Evolutionary conservation across 2,888 invertebrate species (phyloP).

Genomic region (Girardia tigrina): DNA sequence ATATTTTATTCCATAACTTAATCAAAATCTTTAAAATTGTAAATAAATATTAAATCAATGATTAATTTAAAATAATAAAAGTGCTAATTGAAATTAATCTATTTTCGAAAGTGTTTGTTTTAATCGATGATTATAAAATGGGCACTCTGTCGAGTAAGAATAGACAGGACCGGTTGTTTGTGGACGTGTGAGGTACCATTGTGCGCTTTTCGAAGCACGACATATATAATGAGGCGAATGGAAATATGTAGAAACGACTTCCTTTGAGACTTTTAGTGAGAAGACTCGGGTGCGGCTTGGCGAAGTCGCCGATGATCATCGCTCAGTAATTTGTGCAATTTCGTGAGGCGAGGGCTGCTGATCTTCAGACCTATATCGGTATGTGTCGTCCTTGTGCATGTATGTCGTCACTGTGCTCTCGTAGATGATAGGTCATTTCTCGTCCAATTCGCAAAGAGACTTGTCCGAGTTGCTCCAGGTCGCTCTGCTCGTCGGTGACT

Average conservation of each 20-base stretch:
- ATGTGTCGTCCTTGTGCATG: slow-evolving; percentile 42
- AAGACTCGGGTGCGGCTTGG: slow-evolving; percentile 70
- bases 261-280: slow-evolving; percentile 65
- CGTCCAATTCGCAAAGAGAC: slow-evolving; percentile 82
- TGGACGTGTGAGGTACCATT: slow-evolving; percentile 72
- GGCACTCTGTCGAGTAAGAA: no score
- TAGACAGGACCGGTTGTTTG: background rate
- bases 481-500: slow-evolving; percentile 67
- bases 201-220: slow-evolving; percentile 62
- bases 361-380: slow-evolving; percentile 47
- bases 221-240: background rate
- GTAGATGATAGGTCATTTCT: slow-evolving; percentile 68
- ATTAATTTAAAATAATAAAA: no score
- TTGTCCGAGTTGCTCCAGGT: slow-evolving; percentile 69
- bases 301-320: slow-evolving; percentile 90
- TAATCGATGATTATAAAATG: no score
- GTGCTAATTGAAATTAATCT: no score
- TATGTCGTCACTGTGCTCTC: background rate
- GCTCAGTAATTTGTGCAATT: slow-evolving; percentile 82
- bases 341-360: slow-evolving; percentile 61
- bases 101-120: no score
- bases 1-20: no score
- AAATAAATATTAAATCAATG: no score
- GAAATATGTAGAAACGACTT: no score
- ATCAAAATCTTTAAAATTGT: no score